phyloP scores from a whole-genome alignment of 1,140 invertebrate species.

The Eumaeus atala region DNA sequence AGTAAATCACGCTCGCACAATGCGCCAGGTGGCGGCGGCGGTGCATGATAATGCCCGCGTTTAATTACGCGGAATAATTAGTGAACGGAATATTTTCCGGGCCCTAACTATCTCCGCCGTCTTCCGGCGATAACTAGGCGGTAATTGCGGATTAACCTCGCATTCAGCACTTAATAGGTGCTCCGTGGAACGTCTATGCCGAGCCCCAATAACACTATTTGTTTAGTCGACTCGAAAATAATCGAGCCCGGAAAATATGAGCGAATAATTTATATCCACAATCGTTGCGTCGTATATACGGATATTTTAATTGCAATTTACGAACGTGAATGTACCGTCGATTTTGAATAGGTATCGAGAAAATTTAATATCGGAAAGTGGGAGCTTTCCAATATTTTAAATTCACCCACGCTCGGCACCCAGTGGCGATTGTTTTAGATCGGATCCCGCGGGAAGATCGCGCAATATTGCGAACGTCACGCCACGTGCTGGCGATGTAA shows the following conservation, averaged over 20 bases:
- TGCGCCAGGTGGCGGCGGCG: constrained; percentile 66
- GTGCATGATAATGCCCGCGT: constrained; percentile 67
- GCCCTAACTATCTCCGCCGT: constrained; percentile 72
- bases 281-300: constrained; percentile 21
- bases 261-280: constrained; percentile 22
- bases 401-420: constrained; percentile 40
- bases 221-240: constrained; percentile 61
- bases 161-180: constrained; percentile 71
- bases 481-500: constrained; percentile 60
- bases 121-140: constrained; percentile 73
- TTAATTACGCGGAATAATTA: constrained; percentile 75
- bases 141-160: constrained; percentile 73
- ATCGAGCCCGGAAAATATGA: constrained; percentile 46
- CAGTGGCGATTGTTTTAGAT: constrained; percentile 53
- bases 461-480: constrained; percentile 48
- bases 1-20: constrained; percentile 69
- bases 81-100: constrained; percentile 73
- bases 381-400: constrained; percentile 43
- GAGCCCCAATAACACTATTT: constrained; percentile 60
- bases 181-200: constrained; percentile 43
- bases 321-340: constrained; percentile 27
- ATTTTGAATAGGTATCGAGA: constrained; percentile 35
- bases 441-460: constrained; percentile 36
- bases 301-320: constrained; percentile 32
- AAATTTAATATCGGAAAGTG: constrained; percentile 46